Conservation (phyloP, 2,113 vertebrate species). For the Scortum barcoo region DNA sequence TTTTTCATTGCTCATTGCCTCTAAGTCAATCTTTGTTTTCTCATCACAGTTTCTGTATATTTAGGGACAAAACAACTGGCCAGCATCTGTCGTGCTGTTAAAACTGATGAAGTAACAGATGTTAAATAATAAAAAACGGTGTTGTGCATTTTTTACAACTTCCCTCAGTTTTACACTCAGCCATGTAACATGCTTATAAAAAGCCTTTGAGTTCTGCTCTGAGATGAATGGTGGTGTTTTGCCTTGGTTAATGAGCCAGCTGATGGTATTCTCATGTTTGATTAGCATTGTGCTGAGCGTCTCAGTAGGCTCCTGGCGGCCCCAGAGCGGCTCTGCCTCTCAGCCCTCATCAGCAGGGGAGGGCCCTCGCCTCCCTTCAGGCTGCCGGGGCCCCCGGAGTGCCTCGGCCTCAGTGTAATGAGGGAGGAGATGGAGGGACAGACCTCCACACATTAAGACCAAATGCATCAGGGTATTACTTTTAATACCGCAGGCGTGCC, state of each 20-base stretch:
- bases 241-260: constrained; percentile 71
- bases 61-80: constrained; percentile 51
- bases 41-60: constrained; percentile 63
- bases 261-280: constrained; percentile 75
- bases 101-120: constrained; percentile 75
- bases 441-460: constrained; percentile 73
- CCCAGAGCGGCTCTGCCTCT: constrained; percentile 29
- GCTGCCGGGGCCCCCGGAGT: constrained; percentile 35
- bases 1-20: constrained; percentile 53
- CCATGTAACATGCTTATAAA: constrained; percentile 59
- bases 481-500: constrained; percentile 80
- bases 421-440: constrained; percentile 64
- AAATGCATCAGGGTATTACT: constrained; percentile 81
- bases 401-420: constrained; percentile 19
- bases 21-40: constrained; percentile 68
- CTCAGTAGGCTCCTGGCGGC: constrained; percentile 42
- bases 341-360: constrained; percentile 38
- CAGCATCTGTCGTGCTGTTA: constrained; percentile 64
- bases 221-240: constrained; percentile 73
- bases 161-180: constrained; percentile 53
- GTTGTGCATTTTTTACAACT: constrained; percentile 42
- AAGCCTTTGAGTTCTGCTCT: constrained; percentile 57
- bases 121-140: constrained; percentile 68
- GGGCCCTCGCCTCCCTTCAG: constrained; percentile 49
- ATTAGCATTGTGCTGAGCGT: constrained; percentile 66